Conservation (phyloP, 92 coral and sea anemone species). For the Desmophyllum pertusum region DNA sequence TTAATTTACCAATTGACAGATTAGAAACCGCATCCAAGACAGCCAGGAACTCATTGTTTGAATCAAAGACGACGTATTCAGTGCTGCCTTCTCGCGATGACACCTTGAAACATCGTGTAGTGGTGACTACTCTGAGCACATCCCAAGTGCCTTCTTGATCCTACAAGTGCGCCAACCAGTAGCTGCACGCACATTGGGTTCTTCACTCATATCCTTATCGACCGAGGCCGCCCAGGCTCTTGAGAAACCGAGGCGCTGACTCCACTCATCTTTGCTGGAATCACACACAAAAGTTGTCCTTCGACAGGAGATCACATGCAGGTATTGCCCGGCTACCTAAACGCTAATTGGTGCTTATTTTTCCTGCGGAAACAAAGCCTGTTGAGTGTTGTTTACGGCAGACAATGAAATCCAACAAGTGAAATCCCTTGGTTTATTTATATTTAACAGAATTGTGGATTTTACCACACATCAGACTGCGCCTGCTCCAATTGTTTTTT, state of each 20-base stretch:
- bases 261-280: constrained; percentile 85
- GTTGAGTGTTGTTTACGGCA: too few relatives aligned
- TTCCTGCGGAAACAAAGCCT: neutral
- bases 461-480: neutral
- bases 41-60: constrained; percentile 64
- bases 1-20: neutral
- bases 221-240: constrained; percentile 98
- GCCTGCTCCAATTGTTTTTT: too few relatives aligned
- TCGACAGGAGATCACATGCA: constrained; percentile 97
- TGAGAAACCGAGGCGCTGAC: constrained; percentile 87
- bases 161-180: constrained; percentile 63
- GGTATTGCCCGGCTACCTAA: constrained; percentile 56
- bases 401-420: too few relatives aligned
- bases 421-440: neutral
- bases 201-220: constrained; percentile 91
- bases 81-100: constrained; percentile 72
- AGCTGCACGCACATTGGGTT: too few relatives aligned
- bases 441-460: neutral
- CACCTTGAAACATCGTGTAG: constrained; percentile 61
- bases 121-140: constrained; percentile 82
- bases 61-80: constrained; percentile 44
- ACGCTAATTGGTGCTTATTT: neutral
- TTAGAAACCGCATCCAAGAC: constrained; percentile 33
- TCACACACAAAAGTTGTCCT: constrained; percentile 83
- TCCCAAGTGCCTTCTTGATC: constrained; percentile 73